Evolutionary conservation across 2,888 invertebrate genomes (phyloP).

Genomic region (Drosophila tanythrix): DNA sequence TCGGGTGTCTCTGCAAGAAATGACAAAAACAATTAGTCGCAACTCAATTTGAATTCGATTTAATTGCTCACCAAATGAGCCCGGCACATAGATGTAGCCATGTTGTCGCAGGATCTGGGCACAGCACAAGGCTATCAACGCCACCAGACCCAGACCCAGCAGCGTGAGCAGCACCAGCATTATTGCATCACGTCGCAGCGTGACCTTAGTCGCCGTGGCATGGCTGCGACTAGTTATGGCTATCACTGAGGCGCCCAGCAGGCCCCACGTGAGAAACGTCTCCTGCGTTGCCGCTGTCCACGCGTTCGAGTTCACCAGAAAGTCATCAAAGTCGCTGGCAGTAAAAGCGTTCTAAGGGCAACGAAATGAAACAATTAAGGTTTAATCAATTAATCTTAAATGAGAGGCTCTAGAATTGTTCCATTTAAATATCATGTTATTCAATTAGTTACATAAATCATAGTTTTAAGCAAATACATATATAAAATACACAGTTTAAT

Average conservation of each 20-base stretch:
- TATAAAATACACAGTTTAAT: too few relatives aligned
- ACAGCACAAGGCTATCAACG: constrained; percentile 93
- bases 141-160: constrained; percentile 90
- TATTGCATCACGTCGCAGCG: constrained; percentile 87
- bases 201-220: constrained; percentile 68
- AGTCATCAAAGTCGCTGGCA: constrained; percentile 93
- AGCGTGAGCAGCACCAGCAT: constrained; percentile 90
- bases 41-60: background rate
- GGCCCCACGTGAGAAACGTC: constrained; percentile 92
- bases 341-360: constrained; percentile 89
- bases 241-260: constrained; percentile 86
- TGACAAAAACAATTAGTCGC: constrained; percentile 1
- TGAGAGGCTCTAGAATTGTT: too few relatives aligned
- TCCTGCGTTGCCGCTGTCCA: constrained; percentile 96
- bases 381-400: background rate
- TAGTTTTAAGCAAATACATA: too few relatives aligned
- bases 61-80: constrained; percentile 91
- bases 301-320: constrained; percentile 92
- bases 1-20: constrained; percentile 88
- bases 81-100: constrained; percentile 91
- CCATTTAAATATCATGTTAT: too few relatives aligned
- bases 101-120: constrained; percentile 90
- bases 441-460: too few relatives aligned
- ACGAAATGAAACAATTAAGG: background rate
- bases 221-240: constrained; percentile 82